These are phyloP conservation scores for Sialia sialis DNA, from an alignment of 2,113 vertebrate genomes.

Conservation along the genomic window DNA sequence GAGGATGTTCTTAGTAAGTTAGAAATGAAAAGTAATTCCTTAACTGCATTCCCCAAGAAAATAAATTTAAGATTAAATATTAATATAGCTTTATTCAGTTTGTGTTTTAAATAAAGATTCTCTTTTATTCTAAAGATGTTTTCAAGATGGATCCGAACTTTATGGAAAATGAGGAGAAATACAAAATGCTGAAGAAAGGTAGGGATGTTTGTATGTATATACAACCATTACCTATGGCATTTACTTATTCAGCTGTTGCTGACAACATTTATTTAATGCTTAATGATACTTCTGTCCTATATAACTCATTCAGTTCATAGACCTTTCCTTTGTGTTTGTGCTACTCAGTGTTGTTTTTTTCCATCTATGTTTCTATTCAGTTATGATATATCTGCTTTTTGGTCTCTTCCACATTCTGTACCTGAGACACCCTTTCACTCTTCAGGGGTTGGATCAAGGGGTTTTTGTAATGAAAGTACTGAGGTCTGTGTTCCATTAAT, in stretches of 20 bases:
- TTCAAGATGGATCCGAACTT: conserved; percentile 98
- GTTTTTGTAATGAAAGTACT: not conserved
- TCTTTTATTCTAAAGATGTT: conserved; percentile 80
- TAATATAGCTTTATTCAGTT: not conserved
- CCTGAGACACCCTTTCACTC: not conserved
- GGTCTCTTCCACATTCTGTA: not conserved
- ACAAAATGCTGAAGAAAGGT: conserved; percentile 93
- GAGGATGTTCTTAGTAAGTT: conserved; percentile 93
- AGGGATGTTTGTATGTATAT: not conserved
- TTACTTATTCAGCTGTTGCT: not conserved
- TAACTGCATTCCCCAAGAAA: not conserved
- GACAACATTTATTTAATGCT: not conserved
- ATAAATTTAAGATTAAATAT: not conserved
- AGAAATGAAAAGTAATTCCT: not conserved
- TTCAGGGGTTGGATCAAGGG: not conserved
- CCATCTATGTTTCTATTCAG: not conserved
- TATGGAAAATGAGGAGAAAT: conserved; percentile 95
- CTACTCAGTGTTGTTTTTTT: not conserved
- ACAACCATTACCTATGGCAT: accelerated
- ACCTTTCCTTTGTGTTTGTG: not conserved
- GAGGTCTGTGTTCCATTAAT: not conserved
- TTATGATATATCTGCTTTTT: not conserved
- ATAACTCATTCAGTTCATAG: not conserved
- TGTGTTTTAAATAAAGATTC: not conserved
- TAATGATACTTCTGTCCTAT: not conserved